Evolutionary conservation across 1,140 invertebrate species (phyloP), one percentile per base, ranked within the genome.

Genomic region (Atta colombica): DNA sequence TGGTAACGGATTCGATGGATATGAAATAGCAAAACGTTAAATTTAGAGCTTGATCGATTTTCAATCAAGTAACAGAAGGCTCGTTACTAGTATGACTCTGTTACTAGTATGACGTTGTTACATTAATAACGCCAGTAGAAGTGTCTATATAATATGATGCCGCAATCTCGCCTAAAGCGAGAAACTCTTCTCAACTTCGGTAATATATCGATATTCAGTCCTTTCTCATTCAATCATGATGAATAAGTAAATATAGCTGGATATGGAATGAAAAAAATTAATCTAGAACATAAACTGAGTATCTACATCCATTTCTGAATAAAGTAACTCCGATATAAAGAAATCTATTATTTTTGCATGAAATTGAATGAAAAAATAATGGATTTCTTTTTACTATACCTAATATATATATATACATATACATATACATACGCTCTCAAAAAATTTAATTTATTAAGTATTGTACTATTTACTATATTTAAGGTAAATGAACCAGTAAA

Each of bases 41-140:
- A 63, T 71, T 81, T 86, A 39, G 65, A 81, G 28, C 49, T 69
- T 61, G 60, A 86, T 81, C 39, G 77, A 86, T 63, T 86, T 81
- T 86, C 25, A 55, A 16, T 49, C 31, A n/a, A 80, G 53, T 25
- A 21, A 82, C 12, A 39, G 12, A 72, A 74, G 16, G 6, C 35
- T 25, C 21, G 68, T 61, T 69, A 69, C 51, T 35, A 69, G 25
- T 25, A 25, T 25, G 31, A 45, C 53, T 12, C 21, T 21, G 68
- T 61, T 69, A 69, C 51, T 35, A 69, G 25, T 25, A 25, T 25
- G 31, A 45, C 39, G 53, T 12, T 25, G 25, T 45, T 28, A 31
- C 51, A 82, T 82, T 82, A 82, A 74, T 74, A 60, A 82, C 12
- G 53, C 12, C 7, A 49, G n/a, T 5, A 69, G 25, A 71, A 74